These are phyloP conservation scores for Pseudochirops cupreus DNA, from an alignment of 2,797 vertebrate genomes.

Conservation along the genomic window DNA sequence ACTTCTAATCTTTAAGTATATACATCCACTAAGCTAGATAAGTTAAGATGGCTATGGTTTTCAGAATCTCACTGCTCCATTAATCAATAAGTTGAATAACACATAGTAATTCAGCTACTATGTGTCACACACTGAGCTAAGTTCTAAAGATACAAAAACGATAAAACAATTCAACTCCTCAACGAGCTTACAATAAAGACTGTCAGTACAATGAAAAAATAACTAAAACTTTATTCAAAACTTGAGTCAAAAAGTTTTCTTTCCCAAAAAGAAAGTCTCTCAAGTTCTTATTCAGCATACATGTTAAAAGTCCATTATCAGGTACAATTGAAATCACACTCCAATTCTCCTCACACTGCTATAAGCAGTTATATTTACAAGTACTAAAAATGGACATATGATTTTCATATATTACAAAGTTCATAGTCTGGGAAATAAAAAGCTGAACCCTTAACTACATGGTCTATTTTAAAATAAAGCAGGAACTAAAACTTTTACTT, in stretches of 20 bases:
- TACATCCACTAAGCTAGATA: not conserved
- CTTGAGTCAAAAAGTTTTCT: not conserved
- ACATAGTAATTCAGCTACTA: not conserved
- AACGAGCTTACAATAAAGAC: too few species aligned
- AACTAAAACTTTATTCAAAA: not conserved
- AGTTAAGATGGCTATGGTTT: not conserved
- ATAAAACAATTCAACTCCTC: not conserved
- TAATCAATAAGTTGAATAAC: not conserved
- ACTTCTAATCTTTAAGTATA: not conserved
- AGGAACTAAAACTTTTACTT: not conserved
- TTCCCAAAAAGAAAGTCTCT: not conserved
- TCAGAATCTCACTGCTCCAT: not conserved
- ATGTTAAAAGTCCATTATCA: not conserved
- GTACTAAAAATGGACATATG: not conserved
- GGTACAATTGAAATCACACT: not conserved
- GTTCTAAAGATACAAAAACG: not conserved
- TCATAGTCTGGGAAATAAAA: not conserved
- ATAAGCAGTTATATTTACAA: not conserved
- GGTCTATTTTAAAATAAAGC: not conserved
- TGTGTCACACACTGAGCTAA: not conserved
- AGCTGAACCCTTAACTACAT: not conserved
- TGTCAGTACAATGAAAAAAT: not conserved
- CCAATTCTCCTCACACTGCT: not conserved
- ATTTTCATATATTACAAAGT: not conserved
- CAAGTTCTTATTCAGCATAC: not conserved